Base-by-base conservation (phyloP, 2,113 vertebrate genomes). In the Peucedramus taeniatus region DNA sequence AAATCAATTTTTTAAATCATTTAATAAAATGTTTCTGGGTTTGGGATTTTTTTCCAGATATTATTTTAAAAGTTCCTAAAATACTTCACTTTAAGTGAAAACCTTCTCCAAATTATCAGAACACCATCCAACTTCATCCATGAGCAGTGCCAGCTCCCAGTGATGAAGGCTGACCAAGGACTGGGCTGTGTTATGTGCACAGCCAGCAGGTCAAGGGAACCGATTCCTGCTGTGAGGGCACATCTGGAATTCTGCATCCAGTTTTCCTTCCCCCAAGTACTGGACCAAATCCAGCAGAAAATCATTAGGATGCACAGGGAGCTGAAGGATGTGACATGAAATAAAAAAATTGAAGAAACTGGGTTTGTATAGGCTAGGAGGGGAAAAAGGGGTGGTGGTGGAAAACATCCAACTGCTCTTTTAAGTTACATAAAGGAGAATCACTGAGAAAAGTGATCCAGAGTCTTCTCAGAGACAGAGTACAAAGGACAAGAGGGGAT, bases 241-340 rank as follows among this genome's bases (percentile, higher is more conserved):
- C 45, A 87, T 45, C 76, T 90, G 83, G 50, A 91, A 83, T 50
- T 21, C 64, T 33, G 60, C 1, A 2, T 28, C 51, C 59, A 77
- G 60, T 18, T 28, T 16, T 40, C 18, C 60, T 80, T 47, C 54
- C 63, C n/a, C 31, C 45, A 15, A 53, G 20, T 40, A 33, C 54
- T 53, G 80, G 45, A 86, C 31, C 72, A 87, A 81, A 57, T 22
- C 91, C 83, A 92, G 37, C 68, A 96, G 60, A 95, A 94, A 89
- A 51, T 20, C 33, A 54, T 31, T 39, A 74, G 33, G 42, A 91
- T 45, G 51, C 59, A 77, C 2, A 86, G 15, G 6, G 26, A 54
- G 64, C 45, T 59, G 31, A 50, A 82, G 50, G 49, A 72, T 65
- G 37, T 22, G n/a, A 76, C 40, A 79, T 35, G 33, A 35, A 59